Evolutionary conservation across 2,797 vertebrate species (phyloP), one percentile per base, ranked within the genome.

Genomic region (Remorina albescens): DNA sequence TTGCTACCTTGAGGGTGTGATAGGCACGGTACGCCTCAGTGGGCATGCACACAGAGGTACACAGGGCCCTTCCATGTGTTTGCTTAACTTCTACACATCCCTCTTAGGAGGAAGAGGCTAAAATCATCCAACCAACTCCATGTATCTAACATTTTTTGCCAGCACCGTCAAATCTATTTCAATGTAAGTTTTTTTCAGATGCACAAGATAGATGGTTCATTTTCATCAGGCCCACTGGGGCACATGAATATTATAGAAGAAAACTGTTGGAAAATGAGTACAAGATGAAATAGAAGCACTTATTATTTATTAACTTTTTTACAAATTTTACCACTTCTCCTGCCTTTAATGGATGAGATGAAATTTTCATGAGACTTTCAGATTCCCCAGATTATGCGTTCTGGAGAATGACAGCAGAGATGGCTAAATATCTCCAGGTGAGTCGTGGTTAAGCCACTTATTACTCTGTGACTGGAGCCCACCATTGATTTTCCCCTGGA

Each of bases 1-100:
- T 92, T 95, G 90, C 81, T 87, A 89, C 87, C 87, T 90, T 91
- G 91, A 94, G 93, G 93, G 95, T 84, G 91, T 92, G 85, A 93
- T 89, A 88, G 56, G 88, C 87, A 73, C 62, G 66, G 85, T 79
- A 84, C 72, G 77, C 80, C 84, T 80, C 74, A 67, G 64, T 75
- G 64, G 90, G 39, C 54, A 46, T 34, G 26, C 36, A 67, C 51
- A 4, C 30, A 36, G 47, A 71, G 59, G 50, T 26, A 28, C 54
- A 65, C 10, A 8, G 49, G 26, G 13, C 9, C 13, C 49, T 12
- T 15, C 60, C 2, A 18, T 53, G 18, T 55, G 8, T 53, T 69
- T 78, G 46, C 60, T 78, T 67, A 50, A 69, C 30, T 65, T 30
- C 55, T 10, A 34, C 34, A 64, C 12, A 32, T 32, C 30, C 26